A percentile compares a stretch with the other conserved stretches of the same genome.
These are phyloP conservation scores for Chironomus riparius DNA, from an alignment of 2,888 invertebrate species.

Conservation along the genomic window DNA sequence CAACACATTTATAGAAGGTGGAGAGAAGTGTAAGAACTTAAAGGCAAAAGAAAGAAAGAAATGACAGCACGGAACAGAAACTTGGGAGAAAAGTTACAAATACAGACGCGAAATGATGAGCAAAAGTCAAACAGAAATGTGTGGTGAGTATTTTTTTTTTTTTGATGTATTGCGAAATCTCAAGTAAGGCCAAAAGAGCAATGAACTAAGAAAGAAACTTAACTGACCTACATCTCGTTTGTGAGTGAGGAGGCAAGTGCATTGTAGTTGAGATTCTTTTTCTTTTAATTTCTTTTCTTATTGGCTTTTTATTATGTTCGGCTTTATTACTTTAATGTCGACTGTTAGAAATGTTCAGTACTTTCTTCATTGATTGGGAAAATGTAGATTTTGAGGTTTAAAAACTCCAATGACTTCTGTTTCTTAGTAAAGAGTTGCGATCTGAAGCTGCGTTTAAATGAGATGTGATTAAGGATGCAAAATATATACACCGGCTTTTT, in stretches of 20 bases:
- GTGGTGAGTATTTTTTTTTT: background rate
- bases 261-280: slow-evolving; percentile 1
- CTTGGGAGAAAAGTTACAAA: slow-evolving; percentile 14
- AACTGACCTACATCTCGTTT: slow-evolving; percentile 18
- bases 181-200: slow-evolving; percentile 24
- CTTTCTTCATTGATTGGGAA: no score
- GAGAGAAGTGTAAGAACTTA: background rate
- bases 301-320: background rate
- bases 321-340: background rate
- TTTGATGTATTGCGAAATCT: slow-evolving; percentile 27
- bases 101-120: background rate
- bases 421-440: no score
- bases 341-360: no score
- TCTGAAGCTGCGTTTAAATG: no score
- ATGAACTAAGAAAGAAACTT: slow-evolving; percentile 3
- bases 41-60: background rate
- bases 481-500: no score
- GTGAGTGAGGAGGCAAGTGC: background rate
- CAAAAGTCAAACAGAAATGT: slow-evolving; percentile 1
- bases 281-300: background rate
- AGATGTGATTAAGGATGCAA: no score
- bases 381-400: no score
- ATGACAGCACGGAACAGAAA: slow-evolving; percentile 2
- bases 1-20: no score
- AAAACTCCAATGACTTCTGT: no score